Percentiles rank a stretch among this genome's conserved stretches.
Conservation (phyloP, 2,888 invertebrate species). For the Ommatoiulus sabulosus region DNA sequence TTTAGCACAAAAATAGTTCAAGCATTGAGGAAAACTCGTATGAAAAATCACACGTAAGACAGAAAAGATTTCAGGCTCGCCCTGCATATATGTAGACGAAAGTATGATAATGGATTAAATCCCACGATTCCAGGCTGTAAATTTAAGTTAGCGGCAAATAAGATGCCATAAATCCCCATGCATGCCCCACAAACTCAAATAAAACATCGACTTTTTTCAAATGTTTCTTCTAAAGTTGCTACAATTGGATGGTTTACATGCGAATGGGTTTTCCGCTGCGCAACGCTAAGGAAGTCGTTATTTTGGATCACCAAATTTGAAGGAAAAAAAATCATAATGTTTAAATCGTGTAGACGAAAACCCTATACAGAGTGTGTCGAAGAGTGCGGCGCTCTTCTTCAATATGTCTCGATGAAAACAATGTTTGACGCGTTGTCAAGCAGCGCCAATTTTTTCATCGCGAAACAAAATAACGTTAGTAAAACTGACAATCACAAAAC, state of each 20-base stretch:
- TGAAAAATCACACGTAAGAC: background rate
- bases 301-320: slow-evolving; percentile 27
- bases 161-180: slow-evolving; percentile 32
- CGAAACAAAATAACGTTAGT: background rate
- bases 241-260: slow-evolving; percentile 40
- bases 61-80: background rate
- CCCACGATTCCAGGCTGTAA: background rate
- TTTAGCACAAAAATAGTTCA: no score
- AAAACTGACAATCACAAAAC: background rate
- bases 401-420: background rate
- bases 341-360: background rate
- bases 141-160: slow-evolving; percentile 47
- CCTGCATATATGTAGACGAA: background rate
- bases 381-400: background rate
- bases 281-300: slow-evolving; percentile 32
- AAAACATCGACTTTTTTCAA: slow-evolving; percentile 32
- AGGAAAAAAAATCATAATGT: slow-evolving; percentile 15
- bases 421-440: background rate
- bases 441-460: no score
- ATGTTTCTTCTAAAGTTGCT: slow-evolving; percentile 19
- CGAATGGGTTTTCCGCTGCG: slow-evolving; percentile 41
- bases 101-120: slow-evolving; percentile 28
- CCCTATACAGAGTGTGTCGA: background rate
- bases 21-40: background rate
- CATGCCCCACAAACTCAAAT: slow-evolving; percentile 24